Evolutionary conservation across 2,797 vertebrate species (phyloP), one percentile per base, ranked within the genome.

Genomic region (Allobates femoralis): DNA sequence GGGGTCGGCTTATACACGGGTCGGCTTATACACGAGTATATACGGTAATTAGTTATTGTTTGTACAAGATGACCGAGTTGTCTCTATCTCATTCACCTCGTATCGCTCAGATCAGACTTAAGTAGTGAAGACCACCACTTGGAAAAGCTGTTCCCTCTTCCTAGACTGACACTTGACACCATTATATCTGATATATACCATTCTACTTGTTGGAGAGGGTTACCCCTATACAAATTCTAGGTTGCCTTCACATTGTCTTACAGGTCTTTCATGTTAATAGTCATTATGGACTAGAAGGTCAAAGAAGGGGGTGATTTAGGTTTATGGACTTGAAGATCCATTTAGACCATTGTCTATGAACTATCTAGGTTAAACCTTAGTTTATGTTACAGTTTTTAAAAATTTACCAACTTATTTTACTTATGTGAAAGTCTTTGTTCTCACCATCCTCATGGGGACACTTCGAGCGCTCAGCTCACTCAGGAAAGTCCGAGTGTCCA

Each of bases 401-500:
- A 62, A 28, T 28, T 62, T 62, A 62, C 0, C 5, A 67, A 19
- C n/a, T 34, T 6, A 67, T 67, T 34, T 7, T 26, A 62, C n/a
- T 1, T 34, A 8, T 19, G 12, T 18, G 6, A 32, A 18, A 67
- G 41, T 1, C 28, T 2, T 67, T 67, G 2, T 8, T 34, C 34
- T 71, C 21, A 71, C 67, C 67, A 0, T 3, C 21, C 4, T 3
- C 37, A 71, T 37, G 21, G 34, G 75, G 10, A 78, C 30, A 16
- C 58, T 78, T 6, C 37, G 81, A 34, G 21, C 28, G 4, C 5
- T 32, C 58, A 84, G 41, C 26, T 84, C 46, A 0, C 46, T 77
- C 12, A 84, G 60, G 41, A 78, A n/a, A 41, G 30, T 77, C 5
- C 10, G 28, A n/a, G 26, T 23, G 74, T 67, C 83, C 46, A 84